Conservation (phyloP, 2,113 vertebrate genomes). For the Tringa solitaria region DNA sequence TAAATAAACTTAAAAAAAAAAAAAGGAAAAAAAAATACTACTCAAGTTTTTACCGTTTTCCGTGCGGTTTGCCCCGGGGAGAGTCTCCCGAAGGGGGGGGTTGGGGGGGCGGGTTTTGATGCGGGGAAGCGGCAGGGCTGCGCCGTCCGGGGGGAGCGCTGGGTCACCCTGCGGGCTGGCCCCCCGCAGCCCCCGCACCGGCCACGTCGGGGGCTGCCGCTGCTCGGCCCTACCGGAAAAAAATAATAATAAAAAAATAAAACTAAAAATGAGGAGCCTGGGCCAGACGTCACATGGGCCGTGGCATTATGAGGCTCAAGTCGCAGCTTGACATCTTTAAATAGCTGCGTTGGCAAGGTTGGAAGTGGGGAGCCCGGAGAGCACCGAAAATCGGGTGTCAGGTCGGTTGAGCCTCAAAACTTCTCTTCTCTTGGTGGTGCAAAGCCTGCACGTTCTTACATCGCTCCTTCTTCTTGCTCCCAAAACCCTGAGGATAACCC, state of each 20-base stretch:
- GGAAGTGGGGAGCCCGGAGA: neutral
- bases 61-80: neutral
- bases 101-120: neutral
- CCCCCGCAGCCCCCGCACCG: neutral
- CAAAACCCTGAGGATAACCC: neutral
- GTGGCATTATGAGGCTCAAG: neutral
- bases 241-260: neutral
- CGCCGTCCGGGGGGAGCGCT: neutral
- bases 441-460: fast-evolving
- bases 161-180: neutral
- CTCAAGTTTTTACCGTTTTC: neutral
- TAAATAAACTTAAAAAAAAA: too few species aligned
- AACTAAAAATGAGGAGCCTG: neutral
- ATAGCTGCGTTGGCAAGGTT: neutral
- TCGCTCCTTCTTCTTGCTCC: neutral
- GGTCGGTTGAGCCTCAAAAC: neutral
- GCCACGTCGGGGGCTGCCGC: neutral
- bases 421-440: neutral
- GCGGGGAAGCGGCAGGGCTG: neutral
- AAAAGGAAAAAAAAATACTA: neutral
- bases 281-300: neutral
- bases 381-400: neutral
- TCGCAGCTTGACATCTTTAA: constrained; percentile 25
- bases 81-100: neutral
- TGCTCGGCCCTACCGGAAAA: neutral